Evolutionary conservation across 2,113 vertebrate species (phyloP).

Genomic region (Pseudopodoces humilis): DNA sequence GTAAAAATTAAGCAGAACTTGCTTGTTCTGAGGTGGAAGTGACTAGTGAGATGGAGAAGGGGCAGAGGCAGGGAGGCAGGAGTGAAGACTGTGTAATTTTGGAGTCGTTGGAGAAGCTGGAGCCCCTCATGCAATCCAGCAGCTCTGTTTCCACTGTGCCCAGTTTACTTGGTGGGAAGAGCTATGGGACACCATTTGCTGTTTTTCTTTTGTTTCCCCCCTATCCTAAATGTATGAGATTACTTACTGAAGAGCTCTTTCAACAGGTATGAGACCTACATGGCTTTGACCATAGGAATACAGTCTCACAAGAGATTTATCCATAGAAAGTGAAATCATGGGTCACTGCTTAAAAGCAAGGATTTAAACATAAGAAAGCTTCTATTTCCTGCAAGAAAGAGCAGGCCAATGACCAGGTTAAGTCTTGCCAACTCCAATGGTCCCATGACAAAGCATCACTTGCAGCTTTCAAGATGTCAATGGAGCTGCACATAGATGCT

Average conservation of each 20-base stretch:
- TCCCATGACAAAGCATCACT: neutral
- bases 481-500: neutral
- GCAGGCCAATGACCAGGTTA: neutral
- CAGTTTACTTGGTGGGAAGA: neutral
- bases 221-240: neutral
- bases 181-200: neutral
- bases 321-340: neutral
- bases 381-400: neutral
- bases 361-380: neutral
- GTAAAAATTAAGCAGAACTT: neutral
- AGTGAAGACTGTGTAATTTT: neutral
- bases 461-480: neutral
- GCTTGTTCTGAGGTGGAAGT: neutral
- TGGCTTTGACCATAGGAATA: neutral
- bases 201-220: neutral
- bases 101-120: neutral
- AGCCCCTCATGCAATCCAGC: neutral
- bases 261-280: neutral
- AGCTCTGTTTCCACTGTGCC: neutral
- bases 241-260: neutral
- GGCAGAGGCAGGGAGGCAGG: neutral
- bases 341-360: neutral
- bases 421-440: neutral
- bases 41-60: neutral
- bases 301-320: neutral